phyloP scores from a whole-genome alignment of 2,888 invertebrate genomes.

The Mactromeris polynyma region DNA sequence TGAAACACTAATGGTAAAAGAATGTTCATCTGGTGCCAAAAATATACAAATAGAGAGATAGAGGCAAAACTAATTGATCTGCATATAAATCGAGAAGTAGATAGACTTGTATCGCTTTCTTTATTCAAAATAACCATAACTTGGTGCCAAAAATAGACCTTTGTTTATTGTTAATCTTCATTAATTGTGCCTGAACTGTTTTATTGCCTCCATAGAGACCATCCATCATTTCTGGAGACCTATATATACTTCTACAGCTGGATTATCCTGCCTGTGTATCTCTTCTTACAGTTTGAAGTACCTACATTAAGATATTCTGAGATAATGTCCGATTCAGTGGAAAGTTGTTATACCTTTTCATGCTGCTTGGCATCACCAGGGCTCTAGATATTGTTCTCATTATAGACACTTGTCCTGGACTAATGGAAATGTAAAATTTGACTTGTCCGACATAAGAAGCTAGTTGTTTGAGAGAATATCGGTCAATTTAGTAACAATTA shows the following conservation, averaged over 20 bases:
- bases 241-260: not conserved
- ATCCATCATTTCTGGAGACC: not conserved
- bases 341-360: not conserved
- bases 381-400: not conserved
- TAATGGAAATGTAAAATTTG: too few relatives aligned
- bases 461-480: too few relatives aligned
- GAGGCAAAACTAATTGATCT: too few relatives aligned
- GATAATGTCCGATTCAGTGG: not conserved
- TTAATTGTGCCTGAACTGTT: slow-evolving; percentile 30
- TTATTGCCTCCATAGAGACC: not conserved
- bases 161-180: slow-evolving; percentile 41
- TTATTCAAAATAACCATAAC: not conserved
- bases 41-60: not conserved
- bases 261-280: not conserved
- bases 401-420: too few relatives aligned
- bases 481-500: too few relatives aligned
- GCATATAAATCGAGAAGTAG: too few relatives aligned
- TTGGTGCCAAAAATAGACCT: slow-evolving; percentile 21
- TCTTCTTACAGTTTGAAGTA: not conserved
- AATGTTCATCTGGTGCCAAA: slow-evolving; percentile 26
- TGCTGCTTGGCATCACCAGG: not conserved
- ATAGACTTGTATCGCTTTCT: too few relatives aligned
- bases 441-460: too few relatives aligned
- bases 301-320: not conserved
- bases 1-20: not conserved